Conservation (phyloP, 2,113 vertebrate species). For the Orycteropus afer region DNA sequence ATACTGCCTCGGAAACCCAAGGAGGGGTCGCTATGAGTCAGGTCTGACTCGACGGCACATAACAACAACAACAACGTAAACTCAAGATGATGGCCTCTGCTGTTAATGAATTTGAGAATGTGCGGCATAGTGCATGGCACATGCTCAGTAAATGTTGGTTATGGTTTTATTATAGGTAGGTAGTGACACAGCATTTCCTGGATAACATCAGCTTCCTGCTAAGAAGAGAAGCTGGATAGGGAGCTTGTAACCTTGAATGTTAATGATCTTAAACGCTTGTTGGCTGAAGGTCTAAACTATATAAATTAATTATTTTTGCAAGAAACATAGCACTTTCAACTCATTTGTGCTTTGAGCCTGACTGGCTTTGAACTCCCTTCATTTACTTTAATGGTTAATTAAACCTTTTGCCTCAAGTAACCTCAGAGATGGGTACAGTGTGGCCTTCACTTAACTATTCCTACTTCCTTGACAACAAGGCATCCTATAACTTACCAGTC, state of each 20-base stretch:
- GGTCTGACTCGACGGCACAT: too few relatives aligned
- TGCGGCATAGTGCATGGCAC: neutral
- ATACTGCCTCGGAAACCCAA: too few relatives aligned
- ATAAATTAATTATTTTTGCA: slow-evolving; percentile 55
- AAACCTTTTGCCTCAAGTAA: slow-evolving; percentile 56
- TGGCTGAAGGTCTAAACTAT: neutral
- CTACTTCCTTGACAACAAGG: slow-evolving; percentile 48
- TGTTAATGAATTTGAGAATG: neutral
- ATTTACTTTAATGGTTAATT: slow-evolving; percentile 20
- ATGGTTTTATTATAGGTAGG: slow-evolving; percentile 23
- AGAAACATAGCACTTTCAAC: slow-evolving; percentile 26
- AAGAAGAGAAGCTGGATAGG: slow-evolving; percentile 33
- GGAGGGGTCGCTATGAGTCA: too few relatives aligned
- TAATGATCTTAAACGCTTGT: slow-evolving; percentile 63
- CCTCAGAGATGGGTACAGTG: neutral
- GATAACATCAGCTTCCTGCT: slow-evolving; percentile 41
- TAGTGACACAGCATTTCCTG: slow-evolving; percentile 54
- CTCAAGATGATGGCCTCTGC: neutral
- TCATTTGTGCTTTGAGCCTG: neutral
- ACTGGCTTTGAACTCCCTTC: slow-evolving; percentile 22
- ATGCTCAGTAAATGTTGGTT: neutral
- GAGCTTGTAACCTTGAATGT: slow-evolving; percentile 30
- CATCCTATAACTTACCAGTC: slow-evolving; percentile 29
- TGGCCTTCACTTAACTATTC: slow-evolving; percentile 46
- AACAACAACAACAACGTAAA: too few relatives aligned